Base-by-base conservation (phyloP, 2,113 vertebrate species). In the Pterocles burchelli region DNA sequence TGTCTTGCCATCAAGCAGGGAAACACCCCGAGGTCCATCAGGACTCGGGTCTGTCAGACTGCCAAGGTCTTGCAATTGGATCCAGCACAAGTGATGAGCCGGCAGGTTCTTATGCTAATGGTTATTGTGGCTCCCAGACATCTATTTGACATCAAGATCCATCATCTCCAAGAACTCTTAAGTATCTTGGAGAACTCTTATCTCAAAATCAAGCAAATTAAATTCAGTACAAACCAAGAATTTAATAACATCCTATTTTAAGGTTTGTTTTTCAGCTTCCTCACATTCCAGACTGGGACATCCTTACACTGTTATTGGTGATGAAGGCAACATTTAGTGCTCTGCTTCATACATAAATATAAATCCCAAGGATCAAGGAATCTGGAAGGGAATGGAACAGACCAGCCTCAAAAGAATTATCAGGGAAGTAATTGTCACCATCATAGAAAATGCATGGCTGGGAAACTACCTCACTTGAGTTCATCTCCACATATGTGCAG, bases 151-250 rank as follows among this genome's bases (percentile, higher is more conserved):
- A 6, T 48, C 29, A 46, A 34, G 15, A 34, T n/a, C 34, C 28
- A 6, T 88, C n/a, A 34, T 17, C 52, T 67, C 38, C 0, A 0
- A 71, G 17, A 88, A 55, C 7, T 46, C 5, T 43, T 14, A 29
- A 68, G 17, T 41, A 24, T 83, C 67, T 48, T 68, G 25, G 51
- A 91, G 33, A 82, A 45, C n/a, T 51, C 7, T 57, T 57, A 49
- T 6, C 63, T 95, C 76, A 65, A 91, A 93, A 48, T 43, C 52
- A 51, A 93, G 49, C 33, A 75, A 71, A 62, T 52, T 43, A 43
- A 65, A 62, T 65, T 76, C 80, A 25, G 28, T 70, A 17, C 21
- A 58, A 88, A 66, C n/a, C 31, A 80, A 88, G 36, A 86, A 70
- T 54, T 54, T 51, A 33, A 4, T 22, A 80, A 41, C 15, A 62